Evolutionary conservation across 1,140 invertebrate genomes (phyloP).

Genomic region (Drosophila willistoni): DNA sequence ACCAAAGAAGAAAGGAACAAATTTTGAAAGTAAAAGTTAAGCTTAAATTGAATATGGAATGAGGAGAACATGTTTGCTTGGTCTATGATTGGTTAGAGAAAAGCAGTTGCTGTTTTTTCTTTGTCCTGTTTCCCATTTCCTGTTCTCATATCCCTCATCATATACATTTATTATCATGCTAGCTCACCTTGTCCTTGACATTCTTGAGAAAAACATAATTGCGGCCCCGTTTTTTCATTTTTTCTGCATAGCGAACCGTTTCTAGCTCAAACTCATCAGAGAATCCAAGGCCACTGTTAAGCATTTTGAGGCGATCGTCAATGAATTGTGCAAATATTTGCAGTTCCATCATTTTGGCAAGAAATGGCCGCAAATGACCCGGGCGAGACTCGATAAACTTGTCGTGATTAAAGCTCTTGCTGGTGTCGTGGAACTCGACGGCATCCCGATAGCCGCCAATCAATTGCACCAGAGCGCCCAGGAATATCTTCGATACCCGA

Average conservation of each 20-base stretch:
- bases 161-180: not conserved
- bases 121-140: not conserved
- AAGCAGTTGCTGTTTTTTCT: not conserved
- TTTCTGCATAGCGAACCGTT: constrained; percentile 92
- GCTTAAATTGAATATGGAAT: not conserved
- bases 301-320: constrained; percentile 94
- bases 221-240: constrained; percentile 90
- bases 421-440: constrained; percentile 88
- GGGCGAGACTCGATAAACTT: constrained; percentile 94
- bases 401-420: constrained; percentile 93
- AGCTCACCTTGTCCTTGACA: constrained; percentile 89
- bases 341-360: constrained; percentile 94
- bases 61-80: not conserved
- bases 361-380: constrained; percentile 92
- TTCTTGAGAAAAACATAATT: constrained; percentile 92
- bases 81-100: constrained; percentile 4
- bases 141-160: not conserved
- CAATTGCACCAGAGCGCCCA: constrained; percentile 93
- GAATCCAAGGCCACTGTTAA: constrained; percentile 94
- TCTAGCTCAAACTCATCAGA: constrained; percentile 98
- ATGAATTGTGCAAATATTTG: constrained; percentile 99
- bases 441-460: constrained; percentile 97
- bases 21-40: not conserved
- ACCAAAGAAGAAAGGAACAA: not conserved
- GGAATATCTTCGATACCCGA: constrained; percentile 94